Evolutionary conservation across 2,797 vertebrate genomes (phyloP), one percentile per base, ranked within the genome.

Genomic region (Acanthurus leucopareius): DNA sequence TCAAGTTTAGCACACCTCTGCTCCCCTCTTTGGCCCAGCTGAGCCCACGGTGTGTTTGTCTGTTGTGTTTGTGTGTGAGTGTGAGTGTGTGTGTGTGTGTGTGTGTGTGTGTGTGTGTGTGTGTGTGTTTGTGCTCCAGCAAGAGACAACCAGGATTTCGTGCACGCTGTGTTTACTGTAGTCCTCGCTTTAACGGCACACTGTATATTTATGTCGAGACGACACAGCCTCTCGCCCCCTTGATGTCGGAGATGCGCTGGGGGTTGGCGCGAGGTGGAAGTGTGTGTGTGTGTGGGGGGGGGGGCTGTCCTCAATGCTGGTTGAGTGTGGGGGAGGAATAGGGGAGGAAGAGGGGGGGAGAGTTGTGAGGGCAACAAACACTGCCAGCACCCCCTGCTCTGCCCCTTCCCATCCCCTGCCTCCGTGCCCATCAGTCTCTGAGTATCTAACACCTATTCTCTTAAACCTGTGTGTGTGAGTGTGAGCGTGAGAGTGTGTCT

Each of bases 1-100:
- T 93, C 92, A 93, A 91, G 93, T 94, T 92, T 90, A 93, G 86
- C 91, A 93, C 93, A 94, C 93, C 92, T 93, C 91, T 90, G 89
- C 86, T 92, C 82, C 75, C 66, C 88, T 89, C 88, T 89, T 80
- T 80, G 86, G 88, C 90, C 93, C 94, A 93, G 91, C 92, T 94
- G 93, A 93, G 92, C 89, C 93, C 90, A 90, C 85, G 54, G 67
- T 85, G n/a, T n/a, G n/a, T n/a, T n/a, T n/a, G n/a, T n/a, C n/a
- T n/a, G n/a, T n/a, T n/a, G n/a, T n/a, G n/a, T n/a, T n/a, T n/a
- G n/a, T n/a, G n/a, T n/a, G n/a, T n/a, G n/a, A n/a, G n/a, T n/a
- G n/a, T n/a, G n/a, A n/a, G n/a, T n/a, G n/a, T n/a, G n/a, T n/a
- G n/a, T n/a, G n/a, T n/a, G n/a, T n/a, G n/a, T n/a, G 66, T 84